Evolutionary conservation across 2,797 vertebrate species (phyloP).

Genomic region (Melopsittacus undulatus): DNA sequence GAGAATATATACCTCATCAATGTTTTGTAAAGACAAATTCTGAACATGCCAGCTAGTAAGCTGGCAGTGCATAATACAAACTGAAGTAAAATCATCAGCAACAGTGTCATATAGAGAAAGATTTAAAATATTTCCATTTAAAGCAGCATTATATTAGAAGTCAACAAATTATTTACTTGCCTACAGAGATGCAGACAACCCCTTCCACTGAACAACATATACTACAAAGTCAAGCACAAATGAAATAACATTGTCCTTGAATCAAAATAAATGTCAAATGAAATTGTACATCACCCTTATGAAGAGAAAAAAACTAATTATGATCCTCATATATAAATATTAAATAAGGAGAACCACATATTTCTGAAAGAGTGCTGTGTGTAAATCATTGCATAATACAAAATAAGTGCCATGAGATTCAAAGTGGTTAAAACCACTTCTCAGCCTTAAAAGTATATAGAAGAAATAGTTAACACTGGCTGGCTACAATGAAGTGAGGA

Average conservation of each 20-base stretch:
- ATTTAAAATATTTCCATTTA: neutral
- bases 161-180: neutral
- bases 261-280: slow-evolving; percentile 25
- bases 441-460: neutral
- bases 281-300: neutral
- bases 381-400: neutral
- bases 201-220: neutral
- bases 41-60: neutral
- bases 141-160: neutral
- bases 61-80: neutral
- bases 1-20: neutral
- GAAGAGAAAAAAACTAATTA: slow-evolving; percentile 39
- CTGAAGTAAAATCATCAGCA: neutral
- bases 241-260: slow-evolving; percentile 18
- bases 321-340: slow-evolving; percentile 2
- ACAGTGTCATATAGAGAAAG: neutral
- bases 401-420: neutral
- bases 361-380: neutral
- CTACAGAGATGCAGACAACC: neutral
- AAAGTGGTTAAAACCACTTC: slow-evolving; percentile 7
- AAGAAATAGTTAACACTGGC: neutral
- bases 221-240: neutral
- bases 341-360: neutral
- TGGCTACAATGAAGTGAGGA: neutral
- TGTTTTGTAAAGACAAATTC: neutral